phyloP scores from a whole-genome alignment of 2,888 invertebrate genomes.

The Eurytoma californica region DNA sequence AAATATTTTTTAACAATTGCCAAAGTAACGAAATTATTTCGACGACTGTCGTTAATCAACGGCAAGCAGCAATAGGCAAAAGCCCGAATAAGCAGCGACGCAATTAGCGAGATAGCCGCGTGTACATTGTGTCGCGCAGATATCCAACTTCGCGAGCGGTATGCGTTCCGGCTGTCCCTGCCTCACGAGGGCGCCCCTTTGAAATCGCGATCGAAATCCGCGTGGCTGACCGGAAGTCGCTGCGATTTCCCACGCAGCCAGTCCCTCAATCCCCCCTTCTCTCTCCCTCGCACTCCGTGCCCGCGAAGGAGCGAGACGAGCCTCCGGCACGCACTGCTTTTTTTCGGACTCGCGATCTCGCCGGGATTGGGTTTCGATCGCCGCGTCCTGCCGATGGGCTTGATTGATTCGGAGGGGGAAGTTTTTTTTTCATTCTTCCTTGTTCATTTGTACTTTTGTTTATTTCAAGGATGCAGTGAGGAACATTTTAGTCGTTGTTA shows the following conservation, averaged over 20 bases:
- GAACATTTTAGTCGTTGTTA: too few relatives aligned
- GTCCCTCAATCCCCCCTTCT: constrained; percentile 52
- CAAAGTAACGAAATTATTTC: neutral
- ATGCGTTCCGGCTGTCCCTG: constrained; percentile 35
- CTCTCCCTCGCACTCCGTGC: too few relatives aligned
- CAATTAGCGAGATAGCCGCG: too few relatives aligned
- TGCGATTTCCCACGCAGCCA: constrained; percentile 53
- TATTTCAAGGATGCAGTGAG: too few relatives aligned
- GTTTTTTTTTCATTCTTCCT: too few relatives aligned
- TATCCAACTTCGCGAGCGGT: constrained; percentile 38
- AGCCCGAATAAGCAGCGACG: too few relatives aligned
- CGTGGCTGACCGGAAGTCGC: constrained; percentile 51
- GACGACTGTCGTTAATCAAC: too few relatives aligned
- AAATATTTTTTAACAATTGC: neutral
- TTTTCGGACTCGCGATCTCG: neutral
- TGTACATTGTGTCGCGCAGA: constrained; percentile 1
- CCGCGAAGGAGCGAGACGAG: neutral
- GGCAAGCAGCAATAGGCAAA: too few relatives aligned
- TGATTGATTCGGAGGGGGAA: neutral
- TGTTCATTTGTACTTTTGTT: too few relatives aligned
- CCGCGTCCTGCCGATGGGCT: neutral
- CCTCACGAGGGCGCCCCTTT: constrained; percentile 1
- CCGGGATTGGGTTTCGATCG: neutral
- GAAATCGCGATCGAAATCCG: constrained; percentile 37
- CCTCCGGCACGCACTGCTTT: neutral